Evolutionary conservation across 2,797 vertebrate genomes (phyloP).

Genomic region (Microhierax caerulescens): DNA sequence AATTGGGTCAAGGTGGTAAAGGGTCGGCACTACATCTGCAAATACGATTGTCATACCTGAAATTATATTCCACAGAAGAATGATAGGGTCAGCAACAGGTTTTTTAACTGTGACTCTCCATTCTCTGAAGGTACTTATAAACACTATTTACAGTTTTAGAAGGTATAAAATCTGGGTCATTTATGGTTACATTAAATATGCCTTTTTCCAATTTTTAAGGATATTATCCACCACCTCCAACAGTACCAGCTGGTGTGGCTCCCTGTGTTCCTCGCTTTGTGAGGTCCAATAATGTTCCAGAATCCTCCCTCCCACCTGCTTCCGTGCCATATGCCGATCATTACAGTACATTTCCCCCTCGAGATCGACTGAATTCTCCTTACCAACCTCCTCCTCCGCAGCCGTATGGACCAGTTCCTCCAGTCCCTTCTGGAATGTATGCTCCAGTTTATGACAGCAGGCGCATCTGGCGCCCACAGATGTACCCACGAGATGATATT

Average conservation of each 20-base stretch:
- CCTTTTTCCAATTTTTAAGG: constrained; percentile 79
- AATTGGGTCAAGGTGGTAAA: background rate
- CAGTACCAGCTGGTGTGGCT: constrained; percentile 81
- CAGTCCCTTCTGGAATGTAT: constrained; percentile 88
- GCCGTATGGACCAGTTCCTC: constrained; percentile 85
- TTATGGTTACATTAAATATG: constrained; percentile 51
- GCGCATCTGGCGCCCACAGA: constrained; percentile 92
- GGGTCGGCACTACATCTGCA: background rate
- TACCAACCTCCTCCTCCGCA: constrained; percentile 83
- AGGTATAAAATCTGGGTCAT: constrained; percentile 32
- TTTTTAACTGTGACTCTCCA: background rate
- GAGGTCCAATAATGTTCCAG: constrained; percentile 87
- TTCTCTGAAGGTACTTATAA: background rate
- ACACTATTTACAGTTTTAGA: background rate
- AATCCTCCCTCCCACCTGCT: constrained; percentile 87
- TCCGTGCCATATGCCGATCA: constrained; percentile 85
- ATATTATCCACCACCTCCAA: constrained; percentile 86
- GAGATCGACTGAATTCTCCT: constrained; percentile 79
- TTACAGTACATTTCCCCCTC: constrained; percentile 83
- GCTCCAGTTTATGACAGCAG: constrained; percentile 94
- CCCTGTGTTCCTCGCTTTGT: constrained; percentile 87
- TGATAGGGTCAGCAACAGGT: background rate
- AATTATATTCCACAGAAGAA: background rate
- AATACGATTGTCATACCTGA: background rate
- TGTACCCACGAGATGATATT: constrained; percentile 93